phyloP scores from a whole-genome alignment of 2,113 vertebrate genomes.

The Phaethon lepturus region DNA sequence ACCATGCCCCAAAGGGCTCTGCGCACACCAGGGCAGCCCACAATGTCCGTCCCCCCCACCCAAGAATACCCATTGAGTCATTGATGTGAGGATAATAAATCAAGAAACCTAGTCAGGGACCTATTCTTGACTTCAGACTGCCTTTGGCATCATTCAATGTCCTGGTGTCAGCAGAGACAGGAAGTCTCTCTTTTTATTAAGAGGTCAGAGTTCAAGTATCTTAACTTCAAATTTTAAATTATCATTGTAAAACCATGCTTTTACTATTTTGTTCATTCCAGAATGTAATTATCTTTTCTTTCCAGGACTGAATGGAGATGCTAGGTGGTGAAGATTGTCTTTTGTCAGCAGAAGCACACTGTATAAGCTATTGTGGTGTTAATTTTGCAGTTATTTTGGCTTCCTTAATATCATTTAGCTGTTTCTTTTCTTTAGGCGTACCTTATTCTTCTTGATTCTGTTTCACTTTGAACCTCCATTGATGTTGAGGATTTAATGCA shows the following conservation, averaged over 20 bases:
- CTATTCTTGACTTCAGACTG: neutral
- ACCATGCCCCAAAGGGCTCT: neutral
- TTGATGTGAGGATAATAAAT: neutral
- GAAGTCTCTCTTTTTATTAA: neutral
- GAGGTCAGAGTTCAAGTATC: neutral
- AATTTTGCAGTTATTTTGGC: slow-evolving; percentile 33
- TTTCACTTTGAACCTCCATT: slow-evolving; percentile 30
- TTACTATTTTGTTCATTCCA: neutral
- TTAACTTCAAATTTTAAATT: neutral
- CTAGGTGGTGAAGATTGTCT: neutral
- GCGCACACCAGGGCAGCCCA: neutral
- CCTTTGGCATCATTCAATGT: neutral
- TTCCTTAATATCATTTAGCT: slow-evolving; percentile 32
- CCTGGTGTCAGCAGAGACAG: neutral
- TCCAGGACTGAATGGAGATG: neutral
- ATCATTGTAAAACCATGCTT: neutral
- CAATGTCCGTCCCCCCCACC: neutral
- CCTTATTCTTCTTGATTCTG: neutral
- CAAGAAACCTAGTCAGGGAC: neutral
- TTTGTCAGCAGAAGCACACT: slow-evolving; percentile 34
- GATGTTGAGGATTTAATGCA: slow-evolving; percentile 23
- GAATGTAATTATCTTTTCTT: neutral
- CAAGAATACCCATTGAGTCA: neutral
- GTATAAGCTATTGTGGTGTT: slow-evolving; percentile 13
- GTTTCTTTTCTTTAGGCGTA: neutral